These are phyloP conservation scores for Aurelia aurita complex sp. Pacific DNA, from an alignment of 30 jellyfish, hydroid and myxozoan genomes.

Conservation along the genomic window DNA sequence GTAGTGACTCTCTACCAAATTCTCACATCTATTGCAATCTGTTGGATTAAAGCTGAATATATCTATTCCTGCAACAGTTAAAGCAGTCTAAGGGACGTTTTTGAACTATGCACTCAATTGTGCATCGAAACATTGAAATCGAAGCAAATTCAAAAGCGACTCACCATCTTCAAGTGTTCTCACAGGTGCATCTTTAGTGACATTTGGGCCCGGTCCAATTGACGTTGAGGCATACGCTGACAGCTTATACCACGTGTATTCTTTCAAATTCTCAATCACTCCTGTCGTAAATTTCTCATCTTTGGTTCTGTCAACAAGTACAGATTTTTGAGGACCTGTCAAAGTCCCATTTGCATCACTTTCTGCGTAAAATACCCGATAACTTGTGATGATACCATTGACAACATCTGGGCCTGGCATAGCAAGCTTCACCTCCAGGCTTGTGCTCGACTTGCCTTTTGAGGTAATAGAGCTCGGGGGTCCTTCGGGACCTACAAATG, in stretches of 20 bases:
- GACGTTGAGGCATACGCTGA: constrained; percentile 37
- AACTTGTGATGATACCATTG: constrained; percentile 57
- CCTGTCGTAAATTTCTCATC: constrained; percentile 3
- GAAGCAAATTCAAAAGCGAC: neutral
- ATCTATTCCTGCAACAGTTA: too few relatives aligned
- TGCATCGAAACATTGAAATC: neutral
- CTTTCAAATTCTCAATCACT: constrained; percentile 1
- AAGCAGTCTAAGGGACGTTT: too few relatives aligned
- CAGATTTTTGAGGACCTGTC: constrained; percentile 4
- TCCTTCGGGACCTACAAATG: constrained; percentile 46
- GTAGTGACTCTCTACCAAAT: too few relatives aligned
- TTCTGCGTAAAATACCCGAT: constrained; percentile 16
- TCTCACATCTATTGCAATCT: too few relatives aligned
- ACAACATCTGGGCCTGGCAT: constrained; percentile 45
- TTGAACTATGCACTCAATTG: neutral
- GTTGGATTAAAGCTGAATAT: too few relatives aligned
- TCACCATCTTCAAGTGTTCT: constrained; percentile 65
- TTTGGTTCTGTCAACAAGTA: neutral
- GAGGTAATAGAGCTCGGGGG: constrained; percentile 35
- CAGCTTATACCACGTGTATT: constrained; percentile 28
- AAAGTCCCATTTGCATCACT: neutral
- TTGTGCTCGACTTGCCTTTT: constrained; percentile 43
- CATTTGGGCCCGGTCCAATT: constrained; percentile 49
- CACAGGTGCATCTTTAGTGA: neutral
- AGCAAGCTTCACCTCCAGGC: neutral